Evolutionary conservation across 2,888 invertebrate genomes (phyloP), one percentile per base, ranked within the genome.

Genomic region (Drosophila tanythrix): DNA sequence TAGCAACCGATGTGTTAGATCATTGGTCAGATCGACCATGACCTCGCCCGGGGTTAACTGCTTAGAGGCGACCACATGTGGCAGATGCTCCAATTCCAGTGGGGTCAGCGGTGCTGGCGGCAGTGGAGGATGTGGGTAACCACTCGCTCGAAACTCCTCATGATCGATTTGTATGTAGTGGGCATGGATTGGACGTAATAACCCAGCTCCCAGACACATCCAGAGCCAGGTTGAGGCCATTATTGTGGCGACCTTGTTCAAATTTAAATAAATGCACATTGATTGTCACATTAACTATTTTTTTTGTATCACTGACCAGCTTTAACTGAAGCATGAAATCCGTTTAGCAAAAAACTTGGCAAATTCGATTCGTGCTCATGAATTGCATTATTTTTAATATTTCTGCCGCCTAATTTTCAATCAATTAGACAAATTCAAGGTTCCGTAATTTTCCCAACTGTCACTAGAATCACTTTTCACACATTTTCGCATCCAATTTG

Each of bases 1-100:
- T 0, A 97, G 94, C 82, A 96, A 94, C 91, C 95, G 95, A 75
- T 96, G 93, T 62, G 96, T 95, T 77, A 96, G 94, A 90, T 95
- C 95, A 92, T 97, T 97, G 51, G 96, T 95, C 46, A 96, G 95
- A 90, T 97, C 97, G 66, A 96, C 96, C 96, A 97, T 96, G 70
- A 95, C 94, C 77, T 96, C 95, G 74, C 95, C 94, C 4, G 97
- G 96, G 1, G 94, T 94, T 6, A 92, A 70, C 59, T 91, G 90
- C 59, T 90, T 89, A 35, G 82, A 58, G 52, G 84, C 70, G 27
- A 83, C 55, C 58, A 86, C 64, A 38, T 84, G 88, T 1, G 85
- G 83, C 60, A 80, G 59, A 35, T 76, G 82, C 18, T 80, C 79
- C 53, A 80, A 53, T 6, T 81, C 78, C 11, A 75, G 55, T 0